Conservation (phyloP, 2,888 invertebrate genomes). For the Hartigia nigra region DNA sequence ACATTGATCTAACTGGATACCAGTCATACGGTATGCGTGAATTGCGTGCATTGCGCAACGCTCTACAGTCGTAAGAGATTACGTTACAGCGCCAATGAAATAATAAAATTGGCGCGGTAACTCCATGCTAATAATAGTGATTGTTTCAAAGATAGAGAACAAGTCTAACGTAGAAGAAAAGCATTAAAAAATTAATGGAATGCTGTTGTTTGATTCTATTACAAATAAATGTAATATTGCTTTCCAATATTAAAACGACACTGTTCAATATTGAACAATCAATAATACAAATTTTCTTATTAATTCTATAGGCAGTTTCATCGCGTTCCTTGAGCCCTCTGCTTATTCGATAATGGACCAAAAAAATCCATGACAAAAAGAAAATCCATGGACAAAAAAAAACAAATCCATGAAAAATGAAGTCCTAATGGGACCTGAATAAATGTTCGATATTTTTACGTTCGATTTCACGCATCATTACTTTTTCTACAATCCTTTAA, state of each 20-base stretch:
- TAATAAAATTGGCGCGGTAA: not conserved
- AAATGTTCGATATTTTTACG: not conserved
- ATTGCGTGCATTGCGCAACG: not conserved
- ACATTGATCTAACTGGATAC: not conserved
- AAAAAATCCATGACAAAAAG: not conserved
- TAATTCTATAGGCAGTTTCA: not conserved
- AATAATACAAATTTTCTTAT: not conserved
- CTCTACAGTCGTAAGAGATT: not conserved
- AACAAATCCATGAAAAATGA: not conserved
- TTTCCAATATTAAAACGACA: too few species aligned
- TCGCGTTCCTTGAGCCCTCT: not conserved
- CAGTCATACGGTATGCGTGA: not conserved
- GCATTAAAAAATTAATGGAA: not conserved
- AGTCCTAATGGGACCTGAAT: not conserved
- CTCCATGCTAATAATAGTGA: not conserved
- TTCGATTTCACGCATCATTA: not conserved
- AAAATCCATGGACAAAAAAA: too few species aligned
- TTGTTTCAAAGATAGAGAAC: not conserved
- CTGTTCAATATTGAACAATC: not conserved
- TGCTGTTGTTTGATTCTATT: too few species aligned
- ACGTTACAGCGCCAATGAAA: not conserved
- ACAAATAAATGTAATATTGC: too few species aligned
- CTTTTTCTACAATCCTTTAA: not conserved
- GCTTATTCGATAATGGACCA: not conserved
- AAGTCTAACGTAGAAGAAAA: not conserved